phyloP scores from a whole-genome alignment of 2,113 vertebrate species.

The Clarias macrocephalus region DNA sequence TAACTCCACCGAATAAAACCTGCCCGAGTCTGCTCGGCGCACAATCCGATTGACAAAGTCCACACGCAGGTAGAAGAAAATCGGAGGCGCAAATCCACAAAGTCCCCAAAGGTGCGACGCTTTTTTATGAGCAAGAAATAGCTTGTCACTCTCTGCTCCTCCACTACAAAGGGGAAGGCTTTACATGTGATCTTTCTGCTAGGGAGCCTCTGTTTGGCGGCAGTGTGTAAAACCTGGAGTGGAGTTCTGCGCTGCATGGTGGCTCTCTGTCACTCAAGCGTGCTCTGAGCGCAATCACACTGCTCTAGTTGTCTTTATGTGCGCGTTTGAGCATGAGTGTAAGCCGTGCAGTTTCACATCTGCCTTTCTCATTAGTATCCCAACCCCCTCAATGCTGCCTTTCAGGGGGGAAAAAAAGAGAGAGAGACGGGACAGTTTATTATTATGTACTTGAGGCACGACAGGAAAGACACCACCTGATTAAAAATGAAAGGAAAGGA shows the following conservation, averaged over 20 bases:
- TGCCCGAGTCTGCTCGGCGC: conserved; percentile 62
- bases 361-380: conserved; percentile 32
- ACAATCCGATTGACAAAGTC: conserved; percentile 52
- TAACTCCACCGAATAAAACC: conserved; percentile 67
- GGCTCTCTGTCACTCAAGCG: conserved; percentile 44
- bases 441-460: conserved; percentile 49
- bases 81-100: conserved; percentile 65
- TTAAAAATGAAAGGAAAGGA: conserved; percentile 43
- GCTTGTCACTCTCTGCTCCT: conserved; percentile 82
- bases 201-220: conserved; percentile 77
- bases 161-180: conserved; percentile 87
- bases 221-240: conserved; percentile 80
- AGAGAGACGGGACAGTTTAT: conserved; percentile 45
- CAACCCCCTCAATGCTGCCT: conserved; percentile 29
- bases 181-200: conserved; percentile 89
- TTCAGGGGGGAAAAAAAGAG: background rate
- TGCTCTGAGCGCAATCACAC: conserved; percentile 28
- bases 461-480: conserved; percentile 39
- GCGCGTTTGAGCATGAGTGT: conserved; percentile 9
- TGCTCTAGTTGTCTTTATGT: conserved; percentile 33
- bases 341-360: conserved; percentile 24
- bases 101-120: conserved; percentile 63
- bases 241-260: conserved; percentile 65
- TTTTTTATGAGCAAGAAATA: conserved; percentile 77
- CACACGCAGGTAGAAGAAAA: conserved; percentile 66